Evolutionary conservation across 1,140 invertebrate species (phyloP).

Genomic region (Asobara japonica): DNA sequence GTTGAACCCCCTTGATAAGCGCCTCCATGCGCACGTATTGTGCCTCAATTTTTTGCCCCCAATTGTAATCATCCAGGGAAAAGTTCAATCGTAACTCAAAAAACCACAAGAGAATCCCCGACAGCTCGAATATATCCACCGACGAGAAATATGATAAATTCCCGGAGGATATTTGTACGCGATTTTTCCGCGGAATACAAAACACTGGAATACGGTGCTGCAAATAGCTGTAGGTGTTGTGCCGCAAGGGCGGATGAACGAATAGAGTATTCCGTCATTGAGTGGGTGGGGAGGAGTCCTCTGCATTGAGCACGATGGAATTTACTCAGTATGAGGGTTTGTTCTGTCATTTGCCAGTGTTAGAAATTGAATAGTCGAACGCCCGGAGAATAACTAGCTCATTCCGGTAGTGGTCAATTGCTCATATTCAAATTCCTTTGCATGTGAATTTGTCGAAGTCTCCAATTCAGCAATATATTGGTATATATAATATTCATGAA

Average conservation of each 20-base stretch:
- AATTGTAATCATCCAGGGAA: too few relatives aligned
- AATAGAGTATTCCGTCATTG: background rate
- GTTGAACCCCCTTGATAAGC: too few relatives aligned
- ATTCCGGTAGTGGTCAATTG: background rate
- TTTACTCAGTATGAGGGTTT: background rate
- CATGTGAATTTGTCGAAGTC: too few relatives aligned
- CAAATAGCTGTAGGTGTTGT: background rate
- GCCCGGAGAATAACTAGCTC: background rate
- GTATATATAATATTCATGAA: too few relatives aligned
- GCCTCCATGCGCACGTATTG: too few relatives aligned
- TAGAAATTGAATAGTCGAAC: background rate
- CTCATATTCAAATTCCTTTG: background rate
- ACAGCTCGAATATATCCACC: background rate
- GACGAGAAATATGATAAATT: background rate
- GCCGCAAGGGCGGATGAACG: background rate
- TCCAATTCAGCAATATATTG: too few relatives aligned
- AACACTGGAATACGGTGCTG: background rate
- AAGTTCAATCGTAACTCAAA: background rate
- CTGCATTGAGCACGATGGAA: background rate
- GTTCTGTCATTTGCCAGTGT: background rate
- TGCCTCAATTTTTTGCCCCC: too few relatives aligned
- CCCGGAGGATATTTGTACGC: background rate
- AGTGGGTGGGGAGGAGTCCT: background rate
- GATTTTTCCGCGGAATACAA: background rate
- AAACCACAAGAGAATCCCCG: background rate